These are phyloP conservation scores for Nematopogon swammerdamellus DNA, from an alignment of 2,888 invertebrate species.

Conservation along the genomic window DNA sequence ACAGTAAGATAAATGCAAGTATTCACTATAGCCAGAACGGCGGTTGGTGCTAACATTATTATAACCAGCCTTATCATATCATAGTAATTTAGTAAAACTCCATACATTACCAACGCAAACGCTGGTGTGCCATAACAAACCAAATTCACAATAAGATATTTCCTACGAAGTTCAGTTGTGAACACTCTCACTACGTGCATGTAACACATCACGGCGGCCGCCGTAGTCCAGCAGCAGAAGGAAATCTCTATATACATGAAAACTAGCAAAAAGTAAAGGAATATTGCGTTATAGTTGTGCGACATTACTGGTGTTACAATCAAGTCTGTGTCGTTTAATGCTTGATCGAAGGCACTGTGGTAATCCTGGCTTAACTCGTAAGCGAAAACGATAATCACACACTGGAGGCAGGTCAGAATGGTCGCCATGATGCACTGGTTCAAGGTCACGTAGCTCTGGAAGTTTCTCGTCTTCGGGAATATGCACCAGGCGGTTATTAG, in stretches of 20 bases:
- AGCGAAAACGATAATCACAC: too few species aligned
- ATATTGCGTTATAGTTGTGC: too few species aligned
- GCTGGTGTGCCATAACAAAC: background rate
- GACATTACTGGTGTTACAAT: background rate
- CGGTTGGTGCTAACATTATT: too few species aligned
- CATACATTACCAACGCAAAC: background rate
- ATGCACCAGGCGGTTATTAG: background rate
- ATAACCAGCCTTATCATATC: background rate
- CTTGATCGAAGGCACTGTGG: too few species aligned
- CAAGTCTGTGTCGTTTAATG: too few species aligned
- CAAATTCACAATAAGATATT: background rate
- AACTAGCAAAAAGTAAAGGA: background rate
- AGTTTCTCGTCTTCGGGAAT: background rate
- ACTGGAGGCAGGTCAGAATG: too few species aligned
- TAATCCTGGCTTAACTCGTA: too few species aligned
- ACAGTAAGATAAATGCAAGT: too few species aligned
- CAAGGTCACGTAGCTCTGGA: background rate
- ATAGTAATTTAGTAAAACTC: background rate
- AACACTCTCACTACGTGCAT: background rate
- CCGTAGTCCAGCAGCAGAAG: background rate
- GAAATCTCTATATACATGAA: background rate
- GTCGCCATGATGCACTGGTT: background rate
- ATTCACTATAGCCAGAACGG: too few species aligned
- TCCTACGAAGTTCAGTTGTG: background rate
- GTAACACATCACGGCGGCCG: background rate